Evolutionary conservation across 2,113 vertebrate species (phyloP).

Genomic region (Vicugna pacos): DNA sequence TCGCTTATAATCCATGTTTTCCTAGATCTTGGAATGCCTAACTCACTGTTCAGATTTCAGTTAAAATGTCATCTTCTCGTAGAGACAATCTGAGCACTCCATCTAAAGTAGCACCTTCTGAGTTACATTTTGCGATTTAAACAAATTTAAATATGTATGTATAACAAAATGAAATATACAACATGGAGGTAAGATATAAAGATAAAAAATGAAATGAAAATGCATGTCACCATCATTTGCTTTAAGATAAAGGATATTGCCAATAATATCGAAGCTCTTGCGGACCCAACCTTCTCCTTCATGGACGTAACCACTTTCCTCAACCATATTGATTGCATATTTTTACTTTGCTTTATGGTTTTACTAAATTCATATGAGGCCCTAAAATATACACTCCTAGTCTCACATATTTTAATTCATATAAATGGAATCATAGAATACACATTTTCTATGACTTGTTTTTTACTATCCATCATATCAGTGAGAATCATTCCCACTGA

Average conservation of each 20-base stretch:
- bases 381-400: neutral
- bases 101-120: neutral
- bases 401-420: neutral
- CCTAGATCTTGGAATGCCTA: neutral
- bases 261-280: neutral
- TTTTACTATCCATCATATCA: neutral
- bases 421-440: neutral
- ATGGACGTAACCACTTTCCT: neutral
- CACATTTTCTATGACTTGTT: neutral
- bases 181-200: neutral
- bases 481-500: neutral
- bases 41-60: neutral
- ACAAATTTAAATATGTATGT: neutral
- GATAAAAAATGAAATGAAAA: neutral
- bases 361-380: neutral
- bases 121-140: neutral
- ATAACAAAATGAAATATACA: neutral
- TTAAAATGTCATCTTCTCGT: neutral
- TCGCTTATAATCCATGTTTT: neutral
- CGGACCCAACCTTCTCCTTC: neutral
- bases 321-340: neutral
- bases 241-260: neutral
- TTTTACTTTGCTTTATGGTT: neutral
- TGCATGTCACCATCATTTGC: neutral
- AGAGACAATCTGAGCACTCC: neutral